Evolutionary conservation across 53 echinoderm and acorn worm genomes (phyloP).

Genomic region (Echinarachnius parma): DNA sequence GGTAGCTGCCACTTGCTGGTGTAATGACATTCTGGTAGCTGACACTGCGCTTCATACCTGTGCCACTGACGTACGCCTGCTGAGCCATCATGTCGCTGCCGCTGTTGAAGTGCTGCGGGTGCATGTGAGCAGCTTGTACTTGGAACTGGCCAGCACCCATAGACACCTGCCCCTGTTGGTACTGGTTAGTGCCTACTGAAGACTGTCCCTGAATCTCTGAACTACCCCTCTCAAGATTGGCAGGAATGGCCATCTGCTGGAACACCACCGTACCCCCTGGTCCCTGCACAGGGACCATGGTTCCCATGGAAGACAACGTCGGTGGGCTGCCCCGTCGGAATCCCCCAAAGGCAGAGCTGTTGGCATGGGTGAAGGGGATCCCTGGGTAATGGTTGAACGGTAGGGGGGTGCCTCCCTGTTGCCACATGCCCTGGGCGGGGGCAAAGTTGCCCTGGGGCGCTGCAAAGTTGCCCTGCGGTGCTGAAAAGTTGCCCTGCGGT

Average conservation of each 20-base stretch:
- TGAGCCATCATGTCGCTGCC: constrained; percentile 11
- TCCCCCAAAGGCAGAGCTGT: constrained; percentile 37
- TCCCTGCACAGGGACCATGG: constrained; percentile 32
- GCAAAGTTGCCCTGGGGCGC: too few species aligned
- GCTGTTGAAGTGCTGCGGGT: constrained; percentile 23
- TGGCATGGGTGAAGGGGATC: constrained; percentile 28
- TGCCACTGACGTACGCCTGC: constrained; percentile 11
- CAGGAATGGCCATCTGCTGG: constrained; percentile 12
- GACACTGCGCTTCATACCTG: constrained; percentile 35
- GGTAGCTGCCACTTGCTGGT: neutral
- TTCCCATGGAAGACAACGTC: constrained; percentile 38
- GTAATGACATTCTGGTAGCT: constrained; percentile 32
- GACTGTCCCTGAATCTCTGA: constrained; percentile 17
- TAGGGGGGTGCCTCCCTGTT: constrained; percentile 5
- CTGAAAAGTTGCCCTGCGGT: too few species aligned
- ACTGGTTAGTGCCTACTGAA: neutral
- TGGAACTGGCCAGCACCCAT: constrained; percentile 9
- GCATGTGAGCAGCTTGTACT: constrained; percentile 44
- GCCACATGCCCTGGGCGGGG: constrained; percentile 43
- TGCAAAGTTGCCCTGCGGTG: too few species aligned
- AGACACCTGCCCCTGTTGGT: constrained; percentile 5
- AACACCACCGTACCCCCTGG: constrained; percentile 16
- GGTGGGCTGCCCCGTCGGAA: constrained; percentile 31
- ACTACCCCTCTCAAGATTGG: neutral
- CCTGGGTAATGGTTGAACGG: constrained; percentile 45